phyloP scores from a whole-genome alignment of 2,888 invertebrate genomes.

The Tinea semifulvella region DNA sequence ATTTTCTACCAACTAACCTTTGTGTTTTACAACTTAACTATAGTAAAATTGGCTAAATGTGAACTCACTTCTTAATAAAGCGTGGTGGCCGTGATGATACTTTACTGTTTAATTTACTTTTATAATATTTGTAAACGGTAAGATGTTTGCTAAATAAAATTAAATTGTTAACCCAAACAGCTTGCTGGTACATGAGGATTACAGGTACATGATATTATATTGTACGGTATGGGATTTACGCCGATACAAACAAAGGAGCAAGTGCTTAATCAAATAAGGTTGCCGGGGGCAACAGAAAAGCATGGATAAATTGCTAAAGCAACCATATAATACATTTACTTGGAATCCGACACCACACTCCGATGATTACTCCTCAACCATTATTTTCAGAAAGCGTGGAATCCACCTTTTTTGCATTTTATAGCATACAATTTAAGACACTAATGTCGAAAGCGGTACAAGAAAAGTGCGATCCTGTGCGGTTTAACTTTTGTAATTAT shows the following conservation, averaged over 20 bases:
- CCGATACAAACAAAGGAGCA: conserved; percentile 11
- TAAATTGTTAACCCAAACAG: conserved; percentile 2
- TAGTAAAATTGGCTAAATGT: too few relatives aligned
- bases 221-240: conserved; percentile 7
- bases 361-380: conserved; percentile 22
- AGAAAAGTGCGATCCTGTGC: conserved; percentile 27
- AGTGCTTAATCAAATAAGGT: conserved; percentile 21
- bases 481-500: conserved; percentile 34
- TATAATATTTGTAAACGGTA: too few relatives aligned
- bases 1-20: too few relatives aligned
- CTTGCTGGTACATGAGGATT: too few relatives aligned
- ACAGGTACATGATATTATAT: neutral
- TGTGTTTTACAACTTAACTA: too few relatives aligned
- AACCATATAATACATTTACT: conserved; percentile 22
- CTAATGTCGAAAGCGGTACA: conserved; percentile 43
- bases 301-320: conserved; percentile 22
- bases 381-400: conserved; percentile 25
- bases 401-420: conserved; percentile 45
- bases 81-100: too few relatives aligned
- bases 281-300: conserved; percentile 19
- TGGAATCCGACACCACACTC: conserved; percentile 22
- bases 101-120: too few relatives aligned
- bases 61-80: too few relatives aligned
- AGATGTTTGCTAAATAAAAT: neutral
- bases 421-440: conserved; percentile 43